Base-by-base conservation (phyloP, 2,797 vertebrate species). In the Gadopsis bispinosus region DNA sequence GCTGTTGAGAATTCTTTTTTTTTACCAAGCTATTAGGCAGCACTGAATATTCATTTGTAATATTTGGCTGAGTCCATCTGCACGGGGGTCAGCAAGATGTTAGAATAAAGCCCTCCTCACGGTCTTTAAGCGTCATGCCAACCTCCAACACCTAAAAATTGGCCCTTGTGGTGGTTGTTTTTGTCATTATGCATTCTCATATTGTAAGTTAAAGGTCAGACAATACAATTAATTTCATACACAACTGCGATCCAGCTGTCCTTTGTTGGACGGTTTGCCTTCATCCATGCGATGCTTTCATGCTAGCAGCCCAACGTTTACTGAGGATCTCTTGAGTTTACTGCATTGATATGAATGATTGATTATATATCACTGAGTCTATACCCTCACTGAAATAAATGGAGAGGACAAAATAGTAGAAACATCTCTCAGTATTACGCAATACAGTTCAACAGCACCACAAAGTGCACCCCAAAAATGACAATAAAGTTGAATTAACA, bases 101-200 rank as follows among this genome's bases (percentile, higher is more conserved):
- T 47, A 5, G 48, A 69, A 35, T 43, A 47, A 77, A 85, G 61
- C 29, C 61, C 61, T 74, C 53, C 60, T 17, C 45, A 37, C 35
- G 33, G 67, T 68, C 67, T 55, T 54, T 70, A 55, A 67, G 73
- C 53, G 19, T 58, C 60, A 31, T 19, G 65, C 77, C 66, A 77
- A 26, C 43, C 60, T 82, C 63, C 76, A 77, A 75, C 76, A 84
- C 81, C 58, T 86, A 77, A 39, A 8, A 73, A 19, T 72, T 12
- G 43, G 50, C 50, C 86, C 88, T 86, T 8, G 63, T 77, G 67
- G 70, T 48, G 1, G 14, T 47, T 63, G 64, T 75, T 71, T 77
- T 19, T 39, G 37, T 39, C 9, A 51, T 73, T 41, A 50, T 54
- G 45, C 37, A 63, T 89, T 26, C 37, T 9, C 35, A 14, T 53